Evolutionary conservation across 2,888 invertebrate genomes (phyloP).

Genomic region (Ametastegia equiseti): DNA sequence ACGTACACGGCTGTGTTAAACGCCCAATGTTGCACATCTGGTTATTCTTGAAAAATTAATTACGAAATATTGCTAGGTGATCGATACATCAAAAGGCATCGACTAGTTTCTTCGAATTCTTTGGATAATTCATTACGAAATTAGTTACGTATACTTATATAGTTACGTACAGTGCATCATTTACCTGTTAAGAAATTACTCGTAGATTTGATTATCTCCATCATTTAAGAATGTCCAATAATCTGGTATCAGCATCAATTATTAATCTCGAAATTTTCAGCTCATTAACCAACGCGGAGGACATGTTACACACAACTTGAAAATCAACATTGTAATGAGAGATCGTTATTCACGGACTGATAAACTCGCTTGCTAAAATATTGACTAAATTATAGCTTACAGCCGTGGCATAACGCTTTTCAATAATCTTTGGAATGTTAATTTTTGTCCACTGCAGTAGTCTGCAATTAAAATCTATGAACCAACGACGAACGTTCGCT

Average conservation of each 20-base stretch:
- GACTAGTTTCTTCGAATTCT: neutral
- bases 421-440: conserved; percentile 11
- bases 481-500: neutral
- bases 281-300: neutral
- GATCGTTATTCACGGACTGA: neutral
- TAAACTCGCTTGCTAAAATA: neutral
- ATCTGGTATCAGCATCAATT: no score
- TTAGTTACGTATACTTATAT: neutral
- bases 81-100: neutral
- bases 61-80: neutral
- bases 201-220: neutral
- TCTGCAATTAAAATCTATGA: neutral
- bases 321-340: neutral
- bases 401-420: neutral
- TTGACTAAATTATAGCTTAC: neutral
- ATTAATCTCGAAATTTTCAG: neutral
- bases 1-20: neutral
- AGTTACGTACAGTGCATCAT: no score
- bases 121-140: neutral
- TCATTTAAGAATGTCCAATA: no score
- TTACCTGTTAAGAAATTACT: neutral
- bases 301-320: neutral
- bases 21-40: neutral
- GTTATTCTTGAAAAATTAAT: neutral
- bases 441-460: neutral